phyloP scores from a whole-genome alignment of 1,140 invertebrate species.

The Chionoecetes opilio region DNA sequence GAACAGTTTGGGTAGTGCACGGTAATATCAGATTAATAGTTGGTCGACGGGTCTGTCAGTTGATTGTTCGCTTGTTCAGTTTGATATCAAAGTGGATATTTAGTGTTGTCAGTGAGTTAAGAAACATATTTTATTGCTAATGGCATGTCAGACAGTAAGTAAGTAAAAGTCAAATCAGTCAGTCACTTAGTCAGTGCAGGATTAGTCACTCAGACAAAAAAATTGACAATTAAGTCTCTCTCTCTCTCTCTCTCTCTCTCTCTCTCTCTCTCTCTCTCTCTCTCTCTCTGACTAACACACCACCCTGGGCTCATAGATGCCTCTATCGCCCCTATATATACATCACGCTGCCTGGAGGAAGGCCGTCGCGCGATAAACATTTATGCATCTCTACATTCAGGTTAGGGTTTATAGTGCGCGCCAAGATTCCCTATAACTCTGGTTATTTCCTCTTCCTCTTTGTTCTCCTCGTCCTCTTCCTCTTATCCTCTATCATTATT shows the following conservation, averaged over 20 bases:
- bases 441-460: not conserved
- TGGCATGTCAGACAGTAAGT: no score
- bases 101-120: no score
- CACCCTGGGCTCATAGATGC: constrained; percentile 2
- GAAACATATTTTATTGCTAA: no score
- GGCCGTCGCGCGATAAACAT: not conserved
- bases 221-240: not conserved
- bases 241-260: constrained; percentile 27
- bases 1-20: no score
- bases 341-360: not conserved
- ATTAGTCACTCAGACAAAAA: not conserved
- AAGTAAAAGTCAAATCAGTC: no score
- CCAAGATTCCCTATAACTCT: not conserved
- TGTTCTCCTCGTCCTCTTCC: not conserved
- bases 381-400: not conserved
- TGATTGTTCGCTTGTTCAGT: not conserved
- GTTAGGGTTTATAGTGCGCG: not conserved
- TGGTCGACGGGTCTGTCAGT: not conserved
- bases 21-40: no score
- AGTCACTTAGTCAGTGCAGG: not conserved
- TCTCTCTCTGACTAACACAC: not conserved
- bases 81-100: no score
- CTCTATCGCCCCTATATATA: not conserved
- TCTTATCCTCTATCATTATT: not conserved
- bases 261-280: constrained; percentile 27